Base-by-base conservation (phyloP, 2,888 invertebrate genomes). In the Rutpela maculata region DNA sequence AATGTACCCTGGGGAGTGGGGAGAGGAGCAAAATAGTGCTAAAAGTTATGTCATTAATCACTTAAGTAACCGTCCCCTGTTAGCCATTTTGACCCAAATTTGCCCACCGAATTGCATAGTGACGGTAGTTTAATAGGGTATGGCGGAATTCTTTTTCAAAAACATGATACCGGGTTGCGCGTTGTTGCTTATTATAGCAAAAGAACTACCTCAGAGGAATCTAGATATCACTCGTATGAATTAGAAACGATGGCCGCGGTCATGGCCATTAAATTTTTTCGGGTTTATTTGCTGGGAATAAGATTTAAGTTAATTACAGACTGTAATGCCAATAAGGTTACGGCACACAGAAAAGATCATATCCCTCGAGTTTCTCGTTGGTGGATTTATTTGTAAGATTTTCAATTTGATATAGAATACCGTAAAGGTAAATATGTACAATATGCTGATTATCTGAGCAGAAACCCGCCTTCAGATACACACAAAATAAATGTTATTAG, bases 191-290 rank as follows among this genome's bases (percentile, higher is more conserved):
- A 83, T 67, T 80, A 78, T 31, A 84, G 83, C 18, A 80, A 81
- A 68, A 76, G 79, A 15, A 77, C 75, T 17, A 69, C 73, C 3
- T 43, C 50, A 12, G 56, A 10, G n/a, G 78, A 80, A 71, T 69
- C 67, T 11, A 71, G 71, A 12, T 79, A 79, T 43, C 82, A 84
- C 18, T 83, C 84, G 3, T 82, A 84, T 11, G 87, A 87, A 38
- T 60, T 83, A n/a, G 86, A 88, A 67, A 81, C 82, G 7, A 77
- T 88, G 65, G 88, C 88, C 0, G 79, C 87, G 0, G 80, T 87
- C 0, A 84, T 81, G 18, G 83, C 83, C 0, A 22, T 86, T 0
- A 63, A 80, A 38, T 77, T 85, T 76, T 86, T 86, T 74, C 79
- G 84, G 11, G 80, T 79, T 6, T 87, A 86, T 67, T 57, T 87